These are phyloP conservation scores for Plodia interpunctella DNA, from an alignment of 1,140 invertebrate species.

Conservation along the genomic window DNA sequence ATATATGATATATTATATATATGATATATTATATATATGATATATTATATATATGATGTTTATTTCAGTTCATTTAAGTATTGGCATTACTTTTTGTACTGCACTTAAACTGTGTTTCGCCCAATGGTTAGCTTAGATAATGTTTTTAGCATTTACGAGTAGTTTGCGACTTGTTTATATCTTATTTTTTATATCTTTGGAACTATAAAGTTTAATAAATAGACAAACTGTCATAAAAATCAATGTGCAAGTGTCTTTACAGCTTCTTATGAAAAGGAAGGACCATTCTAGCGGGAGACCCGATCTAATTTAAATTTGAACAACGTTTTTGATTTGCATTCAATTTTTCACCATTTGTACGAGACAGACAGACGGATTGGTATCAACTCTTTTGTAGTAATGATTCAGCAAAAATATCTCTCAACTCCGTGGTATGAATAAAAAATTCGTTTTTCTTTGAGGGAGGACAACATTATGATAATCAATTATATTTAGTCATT, in stretches of 20 bases:
- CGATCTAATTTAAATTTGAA: conserved; percentile 6
- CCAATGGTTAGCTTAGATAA: too few relatives aligned
- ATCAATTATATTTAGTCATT: conserved; percentile 6
- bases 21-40: too few relatives aligned
- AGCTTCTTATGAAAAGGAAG: neutral
- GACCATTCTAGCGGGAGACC: neutral
- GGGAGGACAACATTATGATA: neutral
- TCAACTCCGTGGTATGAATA: neutral
- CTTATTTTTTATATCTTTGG: too few relatives aligned
- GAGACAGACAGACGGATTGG: neutral
- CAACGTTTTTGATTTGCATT: neutral
- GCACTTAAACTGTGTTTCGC: too few relatives aligned
- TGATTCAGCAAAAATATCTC: neutral
- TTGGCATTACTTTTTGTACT: too few relatives aligned
- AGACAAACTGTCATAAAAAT: too few relatives aligned
- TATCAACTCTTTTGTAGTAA: conserved; percentile 4
- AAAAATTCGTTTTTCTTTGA: neutral
- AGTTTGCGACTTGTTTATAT: too few relatives aligned
- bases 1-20: too few relatives aligned
- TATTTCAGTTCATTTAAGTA: too few relatives aligned
- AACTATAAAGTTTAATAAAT: too few relatives aligned
- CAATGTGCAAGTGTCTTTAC: neutral
- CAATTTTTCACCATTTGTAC: neutral
- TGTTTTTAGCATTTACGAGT: too few relatives aligned
- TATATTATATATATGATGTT: too few relatives aligned